Conservation (phyloP, 2,797 vertebrate species). For the Anguilla obscura region DNA sequence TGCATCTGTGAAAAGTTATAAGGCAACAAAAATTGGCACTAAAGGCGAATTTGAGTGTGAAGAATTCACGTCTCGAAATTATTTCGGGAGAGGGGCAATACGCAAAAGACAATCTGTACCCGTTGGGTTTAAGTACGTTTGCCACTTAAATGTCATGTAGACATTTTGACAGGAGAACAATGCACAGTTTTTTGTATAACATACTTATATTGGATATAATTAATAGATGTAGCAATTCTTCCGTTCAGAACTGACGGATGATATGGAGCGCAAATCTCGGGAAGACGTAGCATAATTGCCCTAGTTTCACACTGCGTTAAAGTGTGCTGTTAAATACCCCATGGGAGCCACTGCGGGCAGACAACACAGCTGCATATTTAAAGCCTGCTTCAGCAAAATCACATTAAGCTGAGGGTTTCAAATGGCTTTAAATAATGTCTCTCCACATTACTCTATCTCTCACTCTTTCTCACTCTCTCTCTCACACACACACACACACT, state of each 20-base stretch:
- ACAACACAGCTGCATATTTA: slow-evolving; percentile 46
- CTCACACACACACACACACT: neutral
- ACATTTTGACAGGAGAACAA: neutral
- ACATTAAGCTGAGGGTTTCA: slow-evolving; percentile 45
- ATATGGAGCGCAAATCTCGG: neutral
- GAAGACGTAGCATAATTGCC: slow-evolving; percentile 1
- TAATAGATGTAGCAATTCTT: slow-evolving; percentile 16
- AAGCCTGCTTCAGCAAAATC: slow-evolving; percentile 43
- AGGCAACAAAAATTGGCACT: neutral
- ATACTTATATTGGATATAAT: neutral
- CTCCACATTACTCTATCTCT: neutral
- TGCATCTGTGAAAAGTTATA: neutral
- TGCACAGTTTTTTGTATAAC: neutral
- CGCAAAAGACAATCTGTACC: neutral
- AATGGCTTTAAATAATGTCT: slow-evolving; percentile 19
- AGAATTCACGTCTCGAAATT: neutral
- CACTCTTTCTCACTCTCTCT: neutral
- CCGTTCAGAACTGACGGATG: neutral
- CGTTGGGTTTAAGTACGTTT: neutral
- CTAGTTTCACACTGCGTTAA: slow-evolving; percentile 27
- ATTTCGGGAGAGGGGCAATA: neutral
- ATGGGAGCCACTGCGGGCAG: slow-evolving; percentile 31
- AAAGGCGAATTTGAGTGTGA: too few relatives aligned
- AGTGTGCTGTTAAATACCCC: slow-evolving; percentile 17
- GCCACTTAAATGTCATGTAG: neutral